Percentiles rank a stretch among this genome's conserved stretches.
These are phyloP conservation scores for Gasteruption jaculator DNA, from an alignment of 2,888 invertebrate species.

Conservation along the genomic window DNA sequence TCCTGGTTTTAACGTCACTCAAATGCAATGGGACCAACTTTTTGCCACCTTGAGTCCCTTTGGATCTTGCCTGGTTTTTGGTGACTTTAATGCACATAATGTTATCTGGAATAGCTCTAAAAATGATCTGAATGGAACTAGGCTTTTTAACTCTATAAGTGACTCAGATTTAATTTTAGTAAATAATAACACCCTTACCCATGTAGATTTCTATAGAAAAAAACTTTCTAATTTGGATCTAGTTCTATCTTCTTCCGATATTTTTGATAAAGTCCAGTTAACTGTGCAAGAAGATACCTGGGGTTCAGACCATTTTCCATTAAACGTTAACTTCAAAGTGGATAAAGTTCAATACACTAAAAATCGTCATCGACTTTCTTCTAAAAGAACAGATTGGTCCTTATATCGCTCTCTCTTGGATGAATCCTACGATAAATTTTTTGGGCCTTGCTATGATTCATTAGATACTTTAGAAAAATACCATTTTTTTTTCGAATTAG, in stretches of 20 bases:
- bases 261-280: not conserved
- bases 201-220: too few species aligned
- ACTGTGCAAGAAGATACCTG: not conserved
- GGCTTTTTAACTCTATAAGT: too few species aligned
- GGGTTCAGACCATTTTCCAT: conserved; percentile 3
- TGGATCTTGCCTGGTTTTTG: too few species aligned
- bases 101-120: too few species aligned
- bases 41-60: too few species aligned
- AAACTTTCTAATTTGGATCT: too few species aligned
- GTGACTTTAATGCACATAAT: too few species aligned
- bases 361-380: not conserved
- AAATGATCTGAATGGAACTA: too few species aligned
- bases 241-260: not conserved
- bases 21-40: too few species aligned
- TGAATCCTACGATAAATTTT: not conserved
- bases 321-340: not conserved
- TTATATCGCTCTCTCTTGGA: not conserved
- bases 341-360: not conserved
- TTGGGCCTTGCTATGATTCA: not conserved
- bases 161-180: too few species aligned
- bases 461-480: not conserved
- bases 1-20: too few species aligned
- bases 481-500: not conserved
- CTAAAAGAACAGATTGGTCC: not conserved
- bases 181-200: too few species aligned